Base-by-base conservation (phyloP, 2,113 vertebrate genomes). In the Coreoperca whiteheadi region DNA sequence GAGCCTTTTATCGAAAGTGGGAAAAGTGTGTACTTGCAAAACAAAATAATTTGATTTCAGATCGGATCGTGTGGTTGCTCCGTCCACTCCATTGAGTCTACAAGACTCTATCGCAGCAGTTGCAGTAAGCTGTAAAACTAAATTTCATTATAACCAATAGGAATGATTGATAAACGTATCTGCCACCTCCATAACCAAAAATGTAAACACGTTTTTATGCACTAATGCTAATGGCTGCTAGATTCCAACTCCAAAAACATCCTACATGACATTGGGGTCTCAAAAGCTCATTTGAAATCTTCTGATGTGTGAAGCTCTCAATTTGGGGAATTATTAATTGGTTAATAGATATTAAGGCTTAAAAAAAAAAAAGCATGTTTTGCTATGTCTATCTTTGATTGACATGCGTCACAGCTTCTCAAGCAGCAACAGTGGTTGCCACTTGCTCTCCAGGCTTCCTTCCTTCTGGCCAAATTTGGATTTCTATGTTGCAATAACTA, bases 11-110 rank as follows among this genome's bases (percentile, higher is more conserved):
- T 66, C 3, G 4, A 51, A 67, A 83, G 50, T 23, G 32, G 21
- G 63, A 68, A 86, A 79, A 57, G n/a, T 67, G 66, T 61, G 72
- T 76, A 34, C 76, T 75, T 80, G 65, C 61, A 74, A 74, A 87
- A 68, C 41, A n/a, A 53, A 84, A 74, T 53, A 0, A 53, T 66
- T 67, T 23, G 20, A 71, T 76, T 56, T 32, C 11, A 70, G 65
- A 65, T 65, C 41, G 57, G 23, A 39, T 12, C 0, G 3, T 25
- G 37, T 57, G 11, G 48, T 80, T 70, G 5, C 34, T 54, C 4
- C 1, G 1, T n/a, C 28, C 68, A 5, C 34, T 69, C 6, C 25
- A 25, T 6, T 20, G 32, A 37, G 28, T 64, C 14, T 28, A 53
- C 20, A 37, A 68, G 6, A 60, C 0, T 59, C 51, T 59, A 53